phyloP scores from a whole-genome alignment of 2,113 vertebrate genomes.

The Sterrhoptilus dennistouni region DNA sequence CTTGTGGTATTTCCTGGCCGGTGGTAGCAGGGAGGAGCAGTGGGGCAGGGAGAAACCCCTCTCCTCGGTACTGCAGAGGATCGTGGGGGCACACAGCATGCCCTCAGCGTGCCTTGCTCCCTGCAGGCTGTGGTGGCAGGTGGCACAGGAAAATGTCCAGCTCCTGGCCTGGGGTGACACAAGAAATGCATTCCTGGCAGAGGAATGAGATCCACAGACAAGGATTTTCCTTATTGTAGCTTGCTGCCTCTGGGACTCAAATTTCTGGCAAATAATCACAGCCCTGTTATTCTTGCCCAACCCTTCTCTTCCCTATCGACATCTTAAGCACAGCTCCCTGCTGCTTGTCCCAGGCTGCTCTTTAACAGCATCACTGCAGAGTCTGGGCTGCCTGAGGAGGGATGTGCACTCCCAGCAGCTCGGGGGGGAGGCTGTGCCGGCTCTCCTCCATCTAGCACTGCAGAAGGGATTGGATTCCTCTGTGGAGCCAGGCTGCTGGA shows the following conservation, averaged over 20 bases:
- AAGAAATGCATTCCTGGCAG: background rate
- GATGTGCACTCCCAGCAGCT: fast-evolving
- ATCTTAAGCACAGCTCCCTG: background rate
- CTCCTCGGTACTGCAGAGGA: fast-evolving
- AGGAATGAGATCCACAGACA: background rate
- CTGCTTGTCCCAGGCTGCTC: background rate
- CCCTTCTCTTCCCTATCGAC: background rate
- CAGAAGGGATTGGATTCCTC: background rate
- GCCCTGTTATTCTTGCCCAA: background rate
- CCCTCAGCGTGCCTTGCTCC: background rate
- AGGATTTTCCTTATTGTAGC: background rate
- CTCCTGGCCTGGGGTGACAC: background rate
- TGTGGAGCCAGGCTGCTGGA: background rate
- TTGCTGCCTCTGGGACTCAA: background rate
- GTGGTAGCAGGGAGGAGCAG: fast-evolving
- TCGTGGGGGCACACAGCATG: background rate
- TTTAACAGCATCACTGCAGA: fast-evolving
- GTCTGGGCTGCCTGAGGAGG: fast-evolving
- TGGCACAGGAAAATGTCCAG: background rate
- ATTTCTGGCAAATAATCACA: background rate
- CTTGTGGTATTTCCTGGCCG: fast-evolving
- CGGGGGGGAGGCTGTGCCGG: fast-evolving
- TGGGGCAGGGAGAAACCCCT: background rate
- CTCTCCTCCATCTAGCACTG: background rate
- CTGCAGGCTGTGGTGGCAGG: background rate